Evolutionary conservation across 2,888 invertebrate species (phyloP).

Genomic region (Tiphia femorata): DNA sequence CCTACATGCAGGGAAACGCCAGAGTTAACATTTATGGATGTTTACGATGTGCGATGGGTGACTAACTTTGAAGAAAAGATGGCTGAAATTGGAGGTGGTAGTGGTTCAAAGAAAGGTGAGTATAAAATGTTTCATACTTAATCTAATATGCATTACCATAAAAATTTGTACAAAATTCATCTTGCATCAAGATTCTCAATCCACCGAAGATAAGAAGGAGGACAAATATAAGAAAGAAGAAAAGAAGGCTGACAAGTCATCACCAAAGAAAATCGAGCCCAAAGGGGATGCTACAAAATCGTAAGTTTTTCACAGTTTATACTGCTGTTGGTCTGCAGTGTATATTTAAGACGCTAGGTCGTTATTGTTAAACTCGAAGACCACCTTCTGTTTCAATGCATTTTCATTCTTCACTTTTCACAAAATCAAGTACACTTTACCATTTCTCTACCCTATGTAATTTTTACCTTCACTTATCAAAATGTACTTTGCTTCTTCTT

Average conservation of each 20-base stretch:
- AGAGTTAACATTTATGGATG: constrained; percentile 68
- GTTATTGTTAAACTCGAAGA: background rate
- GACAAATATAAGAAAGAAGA: constrained; percentile 55
- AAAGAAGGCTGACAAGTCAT: constrained; percentile 50
- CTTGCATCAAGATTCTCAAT: constrained; percentile 42
- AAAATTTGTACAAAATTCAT: constrained; percentile 9
- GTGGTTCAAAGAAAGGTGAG: constrained; percentile 62
- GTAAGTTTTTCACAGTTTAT: constrained; percentile 43
- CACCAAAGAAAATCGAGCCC: constrained; percentile 49
- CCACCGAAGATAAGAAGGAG: constrained; percentile 45
- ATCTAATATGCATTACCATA: background rate
- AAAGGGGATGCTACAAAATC: constrained; percentile 53
- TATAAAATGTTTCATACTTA: constrained; percentile 28
- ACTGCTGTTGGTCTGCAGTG: background rate
- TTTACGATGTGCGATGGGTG: constrained; percentile 67
- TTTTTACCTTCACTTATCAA: no score
- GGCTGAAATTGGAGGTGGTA: constrained; percentile 55
- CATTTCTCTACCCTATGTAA: no score
- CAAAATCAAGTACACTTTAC: background rate
- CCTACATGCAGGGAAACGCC: constrained; percentile 67
- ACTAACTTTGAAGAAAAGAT: constrained; percentile 67
- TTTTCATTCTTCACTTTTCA: background rate
- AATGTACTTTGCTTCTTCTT: no score
- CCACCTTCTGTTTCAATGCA: background rate
- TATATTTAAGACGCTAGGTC: background rate